Percentiles rank a stretch among this genome's conserved stretches.
Conservation (phyloP, 2,113 vertebrate species). For the western clawed frog (Xenopus tropicalis) region DNA sequence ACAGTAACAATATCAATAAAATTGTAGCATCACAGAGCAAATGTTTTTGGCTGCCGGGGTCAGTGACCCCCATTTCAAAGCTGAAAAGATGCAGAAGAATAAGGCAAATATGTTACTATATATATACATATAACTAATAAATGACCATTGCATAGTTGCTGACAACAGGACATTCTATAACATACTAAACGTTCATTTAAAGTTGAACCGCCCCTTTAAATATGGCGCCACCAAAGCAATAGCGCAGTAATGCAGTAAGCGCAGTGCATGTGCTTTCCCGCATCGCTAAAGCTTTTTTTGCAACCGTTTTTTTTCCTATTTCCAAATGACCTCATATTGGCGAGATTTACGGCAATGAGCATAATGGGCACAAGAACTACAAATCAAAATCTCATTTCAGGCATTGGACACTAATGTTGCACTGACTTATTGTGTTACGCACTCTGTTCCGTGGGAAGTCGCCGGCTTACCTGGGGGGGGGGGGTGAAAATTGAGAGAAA, state of each 20-base stretch:
- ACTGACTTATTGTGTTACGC: conserved; percentile 70
- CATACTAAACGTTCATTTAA: too few relatives aligned
- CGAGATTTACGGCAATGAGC: conserved; percentile 71
- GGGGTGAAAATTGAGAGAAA: conserved; percentile 46
- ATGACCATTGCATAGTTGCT: too few relatives aligned
- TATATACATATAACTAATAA: too few relatives aligned
- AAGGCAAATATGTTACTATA: too few relatives aligned
- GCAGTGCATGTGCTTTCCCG: conserved; percentile 48
- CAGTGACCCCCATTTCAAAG: too few relatives aligned
- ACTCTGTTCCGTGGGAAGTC: conserved; percentile 74
- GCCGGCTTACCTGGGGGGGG: conserved; percentile 52
- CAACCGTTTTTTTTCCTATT: conserved; percentile 57
- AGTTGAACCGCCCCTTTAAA: too few relatives aligned
- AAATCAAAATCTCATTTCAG: conserved; percentile 90
- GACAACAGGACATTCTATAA: too few relatives aligned
- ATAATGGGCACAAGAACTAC: conserved; percentile 69
- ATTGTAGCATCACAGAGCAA: too few relatives aligned
- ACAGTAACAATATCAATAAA: too few relatives aligned
- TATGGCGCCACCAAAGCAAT: conserved; percentile 31
- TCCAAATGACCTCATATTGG: conserved; percentile 66
- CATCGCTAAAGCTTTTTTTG: conserved; percentile 56
- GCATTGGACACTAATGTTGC: conserved; percentile 73
- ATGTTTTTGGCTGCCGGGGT: too few relatives aligned
- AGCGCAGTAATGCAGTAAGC: conserved; percentile 51
- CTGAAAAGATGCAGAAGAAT: too few relatives aligned